Percentiles rank a stretch among this genome's conserved stretches.
Evolutionary conservation across 2,888 invertebrate species (phyloP).

Genomic region (Strigamia maritima): DNA sequence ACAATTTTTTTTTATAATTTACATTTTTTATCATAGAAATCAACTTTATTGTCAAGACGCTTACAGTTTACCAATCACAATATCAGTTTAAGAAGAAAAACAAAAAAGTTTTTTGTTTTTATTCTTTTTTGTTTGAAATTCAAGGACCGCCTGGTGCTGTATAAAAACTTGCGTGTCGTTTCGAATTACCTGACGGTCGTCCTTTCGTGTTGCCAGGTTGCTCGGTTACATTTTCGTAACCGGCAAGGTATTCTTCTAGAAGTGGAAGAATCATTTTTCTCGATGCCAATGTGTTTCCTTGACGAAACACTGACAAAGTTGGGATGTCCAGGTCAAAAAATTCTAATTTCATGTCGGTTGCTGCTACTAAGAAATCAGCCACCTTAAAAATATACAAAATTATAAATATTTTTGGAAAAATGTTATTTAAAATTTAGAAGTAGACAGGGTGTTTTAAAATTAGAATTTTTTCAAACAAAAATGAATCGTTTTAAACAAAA

Average conservation of each 20-base stretch:
- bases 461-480: too few relatives aligned
- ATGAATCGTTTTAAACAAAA: too few relatives aligned
- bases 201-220: background rate
- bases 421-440: too few relatives aligned
- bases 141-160: slow-evolving; percentile 33
- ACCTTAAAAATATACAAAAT: slow-evolving; percentile 5
- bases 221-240: background rate
- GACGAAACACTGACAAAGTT: slow-evolving; percentile 36
- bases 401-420: background rate
- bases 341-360: background rate
- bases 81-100: background rate
- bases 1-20: background rate
- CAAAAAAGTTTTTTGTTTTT: background rate
- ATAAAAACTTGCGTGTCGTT: slow-evolving; percentile 20
- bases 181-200: slow-evolving; percentile 7
- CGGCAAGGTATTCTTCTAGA: slow-evolving; percentile 38
- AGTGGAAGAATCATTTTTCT: slow-evolving; percentile 45
- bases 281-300: slow-evolving; percentile 44
- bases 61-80: background rate
- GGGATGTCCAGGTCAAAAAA: background rate
- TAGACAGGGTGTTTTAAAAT: too few relatives aligned
- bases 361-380: background rate
- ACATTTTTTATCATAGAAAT: background rate
- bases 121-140: background rate
- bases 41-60: background rate